Evolutionary conservation across 23 tunicate genomes (phyloP), one percentile per base, ranked within the genome.

Genomic region (Trididemnum nubilum): DNA sequence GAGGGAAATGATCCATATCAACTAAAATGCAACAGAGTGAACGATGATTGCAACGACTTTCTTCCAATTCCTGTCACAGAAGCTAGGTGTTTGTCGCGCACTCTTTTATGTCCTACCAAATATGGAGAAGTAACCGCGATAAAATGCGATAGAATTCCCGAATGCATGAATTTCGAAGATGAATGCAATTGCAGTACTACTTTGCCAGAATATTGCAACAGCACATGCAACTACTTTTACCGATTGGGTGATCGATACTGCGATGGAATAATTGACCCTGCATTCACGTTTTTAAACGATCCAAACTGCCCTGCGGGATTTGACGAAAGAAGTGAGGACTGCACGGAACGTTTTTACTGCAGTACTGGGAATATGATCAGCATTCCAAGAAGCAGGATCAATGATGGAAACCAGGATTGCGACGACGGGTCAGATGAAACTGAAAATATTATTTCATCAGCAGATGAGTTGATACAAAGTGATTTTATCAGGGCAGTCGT

Each of bases 391-490:
- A 37, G 63, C 1, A 78, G 79, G 32, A 77, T 83, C 18, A 50
- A 49, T 0, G 94, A 89, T 35, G 94, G 88, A n/a, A n/a, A n/a
- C n/a, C n/a, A n/a, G n/a, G n/a, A n/a, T n/a, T n/a, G n/a, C n/a
- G n/a, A n/a, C n/a, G n/a, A n/a, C n/a, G n/a, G n/a, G n/a, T n/a
- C n/a, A n/a, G n/a, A n/a, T n/a, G n/a, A n/a, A n/a, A n/a, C n/a
- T n/a, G n/a, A n/a, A n/a, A n/a, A n/a, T n/a, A n/a, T n/a, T n/a
- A n/a, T n/a, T n/a, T n/a, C n/a, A 0, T 88, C 94, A 1, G 65
- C 83, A 7, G 49, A 52, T 22, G 79, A 88, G 51, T 52, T 88
- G 83, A 83, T 88, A 22, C 33, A 80, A 23, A 77, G 57, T 60
- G n/a, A 35, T 1, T 34, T 77, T 30, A 29, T 88, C 24, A 27